Conservation (phyloP, 2,797 vertebrate genomes). For the Tokudaia muenninki region DNA sequence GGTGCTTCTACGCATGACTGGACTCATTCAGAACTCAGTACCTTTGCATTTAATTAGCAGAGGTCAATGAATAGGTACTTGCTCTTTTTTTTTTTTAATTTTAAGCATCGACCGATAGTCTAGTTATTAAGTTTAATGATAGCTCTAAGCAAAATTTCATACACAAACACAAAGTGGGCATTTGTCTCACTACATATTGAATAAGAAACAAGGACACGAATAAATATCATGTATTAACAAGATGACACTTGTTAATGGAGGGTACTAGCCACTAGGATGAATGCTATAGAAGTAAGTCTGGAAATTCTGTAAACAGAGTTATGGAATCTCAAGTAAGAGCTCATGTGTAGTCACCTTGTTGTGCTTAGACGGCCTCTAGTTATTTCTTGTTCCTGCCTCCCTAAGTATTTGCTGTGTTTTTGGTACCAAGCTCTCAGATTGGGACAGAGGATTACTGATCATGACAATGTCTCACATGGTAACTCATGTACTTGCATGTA, state of each 20-base stretch:
- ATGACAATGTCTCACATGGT: background rate
- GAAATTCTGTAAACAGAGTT: background rate
- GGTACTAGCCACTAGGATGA: background rate
- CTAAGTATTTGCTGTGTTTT: background rate
- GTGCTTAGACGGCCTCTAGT: background rate
- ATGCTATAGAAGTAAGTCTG: background rate
- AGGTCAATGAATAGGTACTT: background rate
- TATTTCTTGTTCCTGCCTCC: background rate
- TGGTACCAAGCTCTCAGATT: background rate
- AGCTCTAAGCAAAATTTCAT: conserved; percentile 43
- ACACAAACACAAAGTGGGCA: background rate
- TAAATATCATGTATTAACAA: background rate
- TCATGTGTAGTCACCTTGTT: background rate
- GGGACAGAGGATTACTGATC: background rate
- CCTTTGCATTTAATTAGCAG: conserved; percentile 1
- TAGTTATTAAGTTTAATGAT: conserved; percentile 24
- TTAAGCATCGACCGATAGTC: background rate
- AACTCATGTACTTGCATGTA: background rate
- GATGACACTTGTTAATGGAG: background rate
- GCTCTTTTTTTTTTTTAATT: background rate
- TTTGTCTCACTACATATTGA: background rate
- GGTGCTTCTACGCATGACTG: background rate
- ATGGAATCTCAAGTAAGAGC: background rate
- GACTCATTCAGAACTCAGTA: background rate
- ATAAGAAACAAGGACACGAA: background rate